Base-by-base conservation (phyloP, 92 coral and sea anemone species). In the Umimayanthus chanpuru region DNA sequence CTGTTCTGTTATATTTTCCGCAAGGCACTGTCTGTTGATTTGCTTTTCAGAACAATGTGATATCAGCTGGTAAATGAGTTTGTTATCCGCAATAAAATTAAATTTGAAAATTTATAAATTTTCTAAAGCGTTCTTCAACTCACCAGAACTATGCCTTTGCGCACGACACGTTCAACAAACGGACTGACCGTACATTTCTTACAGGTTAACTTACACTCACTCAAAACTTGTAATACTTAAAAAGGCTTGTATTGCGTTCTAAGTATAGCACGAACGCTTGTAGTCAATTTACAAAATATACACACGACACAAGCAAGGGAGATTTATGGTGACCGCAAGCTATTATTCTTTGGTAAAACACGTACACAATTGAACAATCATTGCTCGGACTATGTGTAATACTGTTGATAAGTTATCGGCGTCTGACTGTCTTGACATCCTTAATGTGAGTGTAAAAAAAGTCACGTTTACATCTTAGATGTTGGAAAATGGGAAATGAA, bases 271-370 rank as follows among this genome's bases (percentile, higher is more conserved):
- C 5, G 16, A 18, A 23, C 20, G 30, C 11, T 26, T 49, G 67
- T 25, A 26, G 25, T 49, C 65, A 80, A 80, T 80, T 56, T 80
- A 26, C 39, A 55, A 80, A 28, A 29, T 58, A 80, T 80, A 55
- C 84, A 80, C 61, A 30, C 70, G 26, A 53, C 9, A 58, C 40
- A n/a, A 15, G 32, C 6, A 32, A 28, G 40, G 38, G 64, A 80
- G 25, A 55, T 50, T 32, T 80, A 53, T 56, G 10, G 71, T 55
- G 56, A 56, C 70, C 43, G 28, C 47, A 56, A 32, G 72, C 68
- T 72, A 14, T 25, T 28, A 30, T 29, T 9, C 38, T 61, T 61
- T 61, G 7, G 21, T 4, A 61, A 61, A 61, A 23, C 68, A 20
- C 68, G 68, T 61, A 61, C n/a, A 44, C 39, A 47, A 78, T 78